A percentile compares a stretch with the other conserved stretches of the same genome.
Evolutionary conservation across 2,113 vertebrate genomes (phyloP).

Genomic region (Odontesthes bonariensis): DNA sequence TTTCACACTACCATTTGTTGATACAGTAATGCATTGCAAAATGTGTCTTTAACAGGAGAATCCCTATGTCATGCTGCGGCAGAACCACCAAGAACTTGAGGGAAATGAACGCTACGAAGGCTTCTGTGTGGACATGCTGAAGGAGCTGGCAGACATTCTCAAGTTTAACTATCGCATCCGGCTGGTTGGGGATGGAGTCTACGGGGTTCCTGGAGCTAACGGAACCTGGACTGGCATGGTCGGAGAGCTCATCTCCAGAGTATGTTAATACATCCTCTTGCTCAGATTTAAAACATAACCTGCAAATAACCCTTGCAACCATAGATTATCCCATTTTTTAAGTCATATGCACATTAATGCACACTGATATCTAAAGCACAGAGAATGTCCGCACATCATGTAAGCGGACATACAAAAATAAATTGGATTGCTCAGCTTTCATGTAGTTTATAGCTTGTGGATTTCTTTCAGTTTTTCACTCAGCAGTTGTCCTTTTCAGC

Average conservation of each 20-base stretch:
- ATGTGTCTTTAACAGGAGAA: constrained; percentile 90
- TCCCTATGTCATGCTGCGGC: constrained; percentile 97
- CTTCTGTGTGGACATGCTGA: constrained; percentile 98
- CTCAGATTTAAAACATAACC: background rate
- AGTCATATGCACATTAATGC: background rate
- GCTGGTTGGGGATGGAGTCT: constrained; percentile 92
- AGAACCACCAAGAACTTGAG: constrained; percentile 93
- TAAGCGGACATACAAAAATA: constrained; percentile 1
- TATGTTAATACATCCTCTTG: constrained; percentile 57
- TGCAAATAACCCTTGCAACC: background rate
- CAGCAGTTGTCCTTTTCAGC: constrained; percentile 43
- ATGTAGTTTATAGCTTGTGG: constrained; percentile 8
- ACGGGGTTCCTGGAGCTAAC: constrained; percentile 92
- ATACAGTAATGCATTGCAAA: background rate
- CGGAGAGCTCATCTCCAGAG: constrained; percentile 95
- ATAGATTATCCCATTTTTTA: constrained; percentile 1
- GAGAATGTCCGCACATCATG: no score
- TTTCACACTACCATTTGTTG: background rate
- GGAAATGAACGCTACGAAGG: constrained; percentile 97
- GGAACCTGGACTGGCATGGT: constrained; percentile 98
- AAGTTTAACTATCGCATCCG: constrained; percentile 97
- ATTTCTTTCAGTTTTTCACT: constrained; percentile 34
- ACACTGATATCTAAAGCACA: background rate
- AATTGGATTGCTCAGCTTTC: constrained; percentile 7
- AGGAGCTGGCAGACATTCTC: constrained; percentile 94